These are phyloP conservation scores for Mastacembelus armatus DNA, from an alignment of 2,797 vertebrate genomes.

Conservation along the genomic window DNA sequence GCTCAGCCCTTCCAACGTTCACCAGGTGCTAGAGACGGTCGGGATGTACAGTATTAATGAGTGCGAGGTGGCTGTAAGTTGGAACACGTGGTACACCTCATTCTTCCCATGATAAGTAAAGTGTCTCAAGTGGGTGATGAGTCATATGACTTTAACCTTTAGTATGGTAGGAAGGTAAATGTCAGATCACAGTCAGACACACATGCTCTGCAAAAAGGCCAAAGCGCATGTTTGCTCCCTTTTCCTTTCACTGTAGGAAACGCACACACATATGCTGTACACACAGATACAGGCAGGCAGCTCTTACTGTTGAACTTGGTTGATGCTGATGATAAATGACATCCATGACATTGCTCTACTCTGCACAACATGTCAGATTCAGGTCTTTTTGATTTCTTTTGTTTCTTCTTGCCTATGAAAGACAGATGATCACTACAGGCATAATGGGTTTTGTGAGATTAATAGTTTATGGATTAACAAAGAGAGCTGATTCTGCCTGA, in stretches of 20 bases:
- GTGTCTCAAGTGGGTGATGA: slow-evolving; percentile 9
- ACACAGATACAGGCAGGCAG: slow-evolving; percentile 1
- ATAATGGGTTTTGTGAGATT: not conserved
- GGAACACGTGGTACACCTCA: not conserved
- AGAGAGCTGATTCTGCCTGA: not conserved
- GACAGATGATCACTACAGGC: not conserved
- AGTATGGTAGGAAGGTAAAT: slow-evolving; percentile 42
- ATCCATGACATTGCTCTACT: slow-evolving; percentile 13
- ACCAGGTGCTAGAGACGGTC: not conserved
- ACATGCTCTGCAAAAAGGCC: slow-evolving; percentile 3
- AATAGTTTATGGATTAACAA: slow-evolving; percentile 10
- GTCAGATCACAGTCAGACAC: slow-evolving; percentile 46
- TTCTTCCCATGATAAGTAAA: not conserved
- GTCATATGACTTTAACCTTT: slow-evolving; percentile 38
- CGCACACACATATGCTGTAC: too few species aligned
- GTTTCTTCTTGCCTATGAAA: slow-evolving; percentile 4
- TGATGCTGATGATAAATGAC: slow-evolving; percentile 38
- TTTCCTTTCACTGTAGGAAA: slow-evolving; percentile 3
- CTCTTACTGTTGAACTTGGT: slow-evolving; percentile 11
- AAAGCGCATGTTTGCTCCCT: slow-evolving; percentile 14
- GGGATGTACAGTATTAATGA: not conserved
- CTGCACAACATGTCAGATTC: not conserved
- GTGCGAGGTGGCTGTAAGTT: not conserved
- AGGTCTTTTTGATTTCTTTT: not conserved
- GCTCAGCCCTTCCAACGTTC: slow-evolving; percentile 1